Evolutionary conservation across 2,888 invertebrate genomes (phyloP), one percentile per base, ranked within the genome.

Genomic region (Chrysomela aeneicollis): DNA sequence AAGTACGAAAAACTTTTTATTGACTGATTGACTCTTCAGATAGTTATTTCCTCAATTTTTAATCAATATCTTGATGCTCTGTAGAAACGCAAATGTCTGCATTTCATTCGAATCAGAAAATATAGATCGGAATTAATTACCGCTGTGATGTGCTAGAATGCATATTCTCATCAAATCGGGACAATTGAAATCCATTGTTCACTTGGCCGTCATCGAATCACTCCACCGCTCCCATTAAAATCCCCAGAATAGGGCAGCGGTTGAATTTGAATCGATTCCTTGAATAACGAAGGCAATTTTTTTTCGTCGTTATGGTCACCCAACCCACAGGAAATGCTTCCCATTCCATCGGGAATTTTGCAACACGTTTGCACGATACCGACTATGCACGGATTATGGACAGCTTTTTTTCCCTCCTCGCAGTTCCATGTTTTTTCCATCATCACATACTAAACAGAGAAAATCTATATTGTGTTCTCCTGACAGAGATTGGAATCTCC

Each of bases 241-340:
- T 42, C 42, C 42, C 42, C 9, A 42, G 42, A 15, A 42, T 15
- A 10, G 32, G 32, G 32, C 10, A 10, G 42, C 42, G 42, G 42
- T 42, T 42, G 42, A 12, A 42, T 42, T 42, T 15, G 3, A 42
- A 42, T 42, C 42, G 42, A 42, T 42, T 42, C 42, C n/a, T 15
- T 15, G 42, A 42, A n/a, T 42, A 42, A 42, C 42, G 42, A 42
- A 42, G 42, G 42, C n/a, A 42, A 42, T 42, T 15, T 42, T 42
- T 42, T 42, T 15, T 6, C 15, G 6, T 42, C 42, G 15, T 15
- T 10, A 42, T 42, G 42, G 42, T 42, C 42, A 42, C 15, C 35
- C 12, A 6, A 35, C 35, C 42, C 15, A 42, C 42, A 4, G 42
- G 15, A 42, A 42, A 42, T 42, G 42, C n/a, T n/a, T 42, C 3